phyloP scores from a whole-genome alignment of 2,113 vertebrate species.

The Lagopus muta region DNA sequence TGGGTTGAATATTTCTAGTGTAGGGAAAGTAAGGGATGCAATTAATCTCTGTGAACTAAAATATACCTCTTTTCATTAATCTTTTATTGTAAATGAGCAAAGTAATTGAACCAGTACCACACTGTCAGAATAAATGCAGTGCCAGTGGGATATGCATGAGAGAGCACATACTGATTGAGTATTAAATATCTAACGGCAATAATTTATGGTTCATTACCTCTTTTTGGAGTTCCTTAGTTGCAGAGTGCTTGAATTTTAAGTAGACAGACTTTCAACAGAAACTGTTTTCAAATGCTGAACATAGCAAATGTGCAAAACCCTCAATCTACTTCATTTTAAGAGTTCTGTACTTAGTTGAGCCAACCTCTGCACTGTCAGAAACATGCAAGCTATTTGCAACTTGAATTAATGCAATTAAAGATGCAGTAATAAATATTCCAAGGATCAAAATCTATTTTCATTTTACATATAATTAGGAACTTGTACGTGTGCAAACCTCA shows the following conservation, averaged over 20 bases:
- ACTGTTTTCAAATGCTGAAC: slow-evolving; percentile 69
- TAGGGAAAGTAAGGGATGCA: slow-evolving; percentile 84
- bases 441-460: not conserved
- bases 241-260: slow-evolving; percentile 84
- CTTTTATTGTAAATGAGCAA: slow-evolving; percentile 90
- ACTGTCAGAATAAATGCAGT: slow-evolving; percentile 85
- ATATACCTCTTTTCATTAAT: slow-evolving; percentile 93
- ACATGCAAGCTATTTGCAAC: slow-evolving; percentile 8
- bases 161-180: slow-evolving; percentile 89
- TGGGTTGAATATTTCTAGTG: slow-evolving; percentile 86
- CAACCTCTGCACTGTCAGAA: not conserved
- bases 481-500: not conserved
- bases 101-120: slow-evolving; percentile 86
- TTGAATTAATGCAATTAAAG: slow-evolving; percentile 29
- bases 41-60: slow-evolving; percentile 94
- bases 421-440: not conserved
- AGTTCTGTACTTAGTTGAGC: slow-evolving; percentile 54
- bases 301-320: slow-evolving; percentile 45
- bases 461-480: not conserved
- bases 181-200: slow-evolving; percentile 88
- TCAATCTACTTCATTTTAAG: slow-evolving; percentile 53
- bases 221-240: slow-evolving; percentile 83
- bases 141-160: slow-evolving; percentile 85
- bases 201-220: slow-evolving; percentile 90
- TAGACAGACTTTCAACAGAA: slow-evolving; percentile 75